These are phyloP conservation scores for Dusona sp. DNA, from an alignment of 2,888 invertebrate genomes.

Conservation along the genomic window DNA sequence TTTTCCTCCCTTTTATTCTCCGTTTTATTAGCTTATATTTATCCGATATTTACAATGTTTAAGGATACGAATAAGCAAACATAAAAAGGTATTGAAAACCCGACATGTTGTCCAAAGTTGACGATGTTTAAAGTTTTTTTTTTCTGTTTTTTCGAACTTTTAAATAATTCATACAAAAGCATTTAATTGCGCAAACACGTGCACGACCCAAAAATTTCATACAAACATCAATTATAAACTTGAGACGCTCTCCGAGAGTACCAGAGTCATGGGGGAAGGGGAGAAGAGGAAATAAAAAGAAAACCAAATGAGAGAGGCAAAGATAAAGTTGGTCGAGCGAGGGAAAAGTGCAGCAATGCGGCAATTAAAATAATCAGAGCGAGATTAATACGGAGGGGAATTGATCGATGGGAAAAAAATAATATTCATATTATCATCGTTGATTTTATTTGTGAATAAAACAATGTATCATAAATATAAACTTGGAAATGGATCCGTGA, in stretches of 20 bases:
- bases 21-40: background rate
- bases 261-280: too few relatives aligned
- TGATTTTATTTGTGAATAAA: background rate
- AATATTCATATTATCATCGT: background rate
- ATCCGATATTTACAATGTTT: background rate
- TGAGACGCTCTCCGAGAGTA: too few relatives aligned
- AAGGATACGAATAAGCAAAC: background rate
- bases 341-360: constrained; percentile 45
- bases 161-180: background rate
- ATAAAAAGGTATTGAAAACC: background rate
- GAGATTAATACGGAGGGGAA: constrained; percentile 56
- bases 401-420: constrained; percentile 38
- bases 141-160: background rate
- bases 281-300: too few relatives aligned
- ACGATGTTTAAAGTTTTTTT: too few relatives aligned
- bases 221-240: constrained; percentile 37
- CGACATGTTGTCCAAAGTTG: background rate
- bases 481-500: background rate
- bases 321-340: constrained; percentile 18
- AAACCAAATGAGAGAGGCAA: too few relatives aligned
- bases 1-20: background rate
- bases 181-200: background rate
- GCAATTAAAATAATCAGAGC: constrained; percentile 58
- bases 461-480: background rate
- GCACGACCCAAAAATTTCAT: constrained; percentile 12